Percentiles rank a stretch among this genome's conserved stretches.
Conservation (phyloP, 2,113 vertebrate species). For the Rissa tridactyla region DNA sequence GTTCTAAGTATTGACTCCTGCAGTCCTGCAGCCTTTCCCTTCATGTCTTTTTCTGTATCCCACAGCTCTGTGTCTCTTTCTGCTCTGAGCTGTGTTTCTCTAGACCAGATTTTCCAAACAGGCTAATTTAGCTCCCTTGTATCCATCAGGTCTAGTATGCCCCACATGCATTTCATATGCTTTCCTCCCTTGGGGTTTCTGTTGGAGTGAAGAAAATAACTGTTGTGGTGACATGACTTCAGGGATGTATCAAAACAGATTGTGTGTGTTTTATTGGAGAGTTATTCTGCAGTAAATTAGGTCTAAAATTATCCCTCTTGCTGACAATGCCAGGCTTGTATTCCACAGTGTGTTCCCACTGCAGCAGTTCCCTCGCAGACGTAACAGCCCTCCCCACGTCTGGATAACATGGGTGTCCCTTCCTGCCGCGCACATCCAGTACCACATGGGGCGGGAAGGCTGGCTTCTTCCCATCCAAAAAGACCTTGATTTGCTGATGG, state of each 20-base stretch:
- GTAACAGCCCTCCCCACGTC: not conserved
- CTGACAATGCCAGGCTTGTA: not conserved
- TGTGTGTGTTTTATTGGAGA: conserved; percentile 24
- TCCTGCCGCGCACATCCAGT: not conserved
- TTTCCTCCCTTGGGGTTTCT: conserved; percentile 33
- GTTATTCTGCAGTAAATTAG: conserved; percentile 47
- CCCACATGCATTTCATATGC: conserved; percentile 21
- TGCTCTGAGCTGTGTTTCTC: not conserved
- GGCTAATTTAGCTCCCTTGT: conserved; percentile 29
- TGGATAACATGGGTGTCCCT: not conserved
- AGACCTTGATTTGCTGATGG: not conserved
- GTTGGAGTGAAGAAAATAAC: conserved; percentile 31
- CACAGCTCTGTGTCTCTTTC: not conserved
- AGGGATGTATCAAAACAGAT: conserved; percentile 54
- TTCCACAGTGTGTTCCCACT: not conserved
- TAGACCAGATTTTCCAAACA: not conserved
- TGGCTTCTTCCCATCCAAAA: not conserved
- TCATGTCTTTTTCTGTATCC: not conserved
- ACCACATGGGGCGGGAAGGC: fast-evolving
- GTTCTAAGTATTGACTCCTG: not conserved
- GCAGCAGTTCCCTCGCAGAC: not conserved
- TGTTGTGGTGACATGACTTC: conserved; percentile 50
- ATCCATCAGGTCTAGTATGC: not conserved
- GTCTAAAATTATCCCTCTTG: conserved; percentile 44
- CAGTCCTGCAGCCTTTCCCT: not conserved